Evolutionary conservation across 2,888 invertebrate genomes (phyloP), one percentile per base, ranked within the genome.

Genomic region (Eupithecia abbreviata): DNA sequence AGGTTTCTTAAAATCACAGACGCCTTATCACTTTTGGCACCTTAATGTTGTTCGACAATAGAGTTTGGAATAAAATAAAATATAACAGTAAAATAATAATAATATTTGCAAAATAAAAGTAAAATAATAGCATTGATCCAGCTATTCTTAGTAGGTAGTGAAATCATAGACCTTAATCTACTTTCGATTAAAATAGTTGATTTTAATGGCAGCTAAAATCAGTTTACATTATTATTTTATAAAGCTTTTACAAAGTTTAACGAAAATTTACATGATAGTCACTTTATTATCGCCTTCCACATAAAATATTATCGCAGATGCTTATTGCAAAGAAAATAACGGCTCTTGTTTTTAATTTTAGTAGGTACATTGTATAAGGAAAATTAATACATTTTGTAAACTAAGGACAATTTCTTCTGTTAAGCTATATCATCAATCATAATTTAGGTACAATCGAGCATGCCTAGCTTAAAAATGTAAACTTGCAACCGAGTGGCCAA

Each of bases 291-390:
- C 76, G 80, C 81, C 81, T 87, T 85, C 72, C 82, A 84, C 87
- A 86, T 85, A 88, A 89, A 87, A 89, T 89, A 90, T 87, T 93
- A 94, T 93, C 94, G 93, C 94, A 93, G 93, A 89, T 91, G 88
- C 88, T 90, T 90, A 91, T 90, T 89, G 90, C 90, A 90, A 91
- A 90, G 84, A 86, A 89, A 89, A 74, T 66, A 66, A 42, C n/a
- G 49, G 62, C 69, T 49, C 41, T 18, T 74, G 41, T 67, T 67
- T 30, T 41, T 66, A 41, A 42, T 6, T 15, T 42, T 13, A 15
- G 30, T 30, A 42, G 30, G 65, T 49, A 51, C 51, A 51, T 13
- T 51, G 51, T 18, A 58, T 18, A 55, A 55, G 58, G 3, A 3
- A 58, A 58, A 58, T 10, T 58, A 10, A 42, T 0, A 66, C 5